Evolutionary conservation across 2,113 vertebrate species (phyloP), one percentile per base, ranked within the genome.

Genomic region (Varanus komodoensis): DNA sequence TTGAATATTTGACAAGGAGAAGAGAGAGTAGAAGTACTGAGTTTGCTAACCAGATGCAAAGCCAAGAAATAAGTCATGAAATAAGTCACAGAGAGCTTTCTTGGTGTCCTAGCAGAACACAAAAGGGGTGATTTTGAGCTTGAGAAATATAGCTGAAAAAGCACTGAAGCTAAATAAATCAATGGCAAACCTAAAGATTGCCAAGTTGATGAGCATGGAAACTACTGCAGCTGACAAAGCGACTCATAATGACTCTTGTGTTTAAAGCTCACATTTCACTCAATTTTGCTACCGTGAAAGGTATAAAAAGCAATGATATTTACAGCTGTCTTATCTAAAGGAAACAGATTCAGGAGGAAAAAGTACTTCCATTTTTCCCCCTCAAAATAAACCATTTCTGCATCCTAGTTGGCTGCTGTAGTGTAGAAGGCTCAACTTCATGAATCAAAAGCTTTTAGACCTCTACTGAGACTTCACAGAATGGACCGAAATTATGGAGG

Each of bases 181-280:
- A 92, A 64, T 19, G 11, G 1, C 71, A 87, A 92, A 19, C 64
- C 34, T 86, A 44, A 91, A 92, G 79, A 88, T 48, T 91, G 7
- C 14, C 73, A 89, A 34, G 82, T 5, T 91, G 86, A 89, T 92
- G 84, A 74, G 74, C 92, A 87, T 17, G n/a, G 71, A 93, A 96
- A 88, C 1, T 81, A 86, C 5, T 38, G 14, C 38, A 89, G 6
- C 50, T 93, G 87, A 89, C 29, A 91, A 88, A 92, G 21, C 86
- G 4, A 8, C 8, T 92, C 17, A 27, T 54, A 81, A 84, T 80
- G 32, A 61, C 25, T 82, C 0, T 9, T 9, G 27, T 61, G 0
- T 89, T 91, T 88, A 92, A 91, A 92, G 9, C 11, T 94, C 54
- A 69, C 15, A 77, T 93, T 92, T 93, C 29, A 82, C 86, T 95